Evolutionary conservation across 1,140 invertebrate genomes (phyloP).

Genomic region (Tachypleus tridentatus): DNA sequence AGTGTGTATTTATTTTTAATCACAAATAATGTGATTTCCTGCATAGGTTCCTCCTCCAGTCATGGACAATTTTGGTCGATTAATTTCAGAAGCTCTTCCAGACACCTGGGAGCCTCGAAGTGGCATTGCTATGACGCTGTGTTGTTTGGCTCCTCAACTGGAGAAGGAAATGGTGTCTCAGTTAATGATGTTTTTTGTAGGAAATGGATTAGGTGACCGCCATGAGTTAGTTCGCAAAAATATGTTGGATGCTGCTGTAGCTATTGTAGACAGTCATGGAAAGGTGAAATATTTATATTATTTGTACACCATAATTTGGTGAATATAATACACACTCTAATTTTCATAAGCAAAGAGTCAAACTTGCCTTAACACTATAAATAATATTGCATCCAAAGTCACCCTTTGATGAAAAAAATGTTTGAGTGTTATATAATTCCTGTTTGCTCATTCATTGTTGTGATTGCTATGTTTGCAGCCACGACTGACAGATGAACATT

Average conservation of each 20-base stretch:
- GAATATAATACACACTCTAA: no score
- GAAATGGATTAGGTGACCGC: constrained; percentile 72
- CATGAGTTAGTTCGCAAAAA: constrained; percentile 64
- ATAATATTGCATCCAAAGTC: no score
- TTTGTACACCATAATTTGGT: no score
- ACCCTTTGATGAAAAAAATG: no score
- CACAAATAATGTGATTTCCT: no score
- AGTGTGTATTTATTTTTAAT: no score
- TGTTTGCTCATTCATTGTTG: no score
- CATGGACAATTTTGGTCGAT: constrained; percentile 81
- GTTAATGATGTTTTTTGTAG: constrained; percentile 67
- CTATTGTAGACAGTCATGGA: constrained; percentile 79
- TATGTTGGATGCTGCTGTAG: constrained; percentile 88
- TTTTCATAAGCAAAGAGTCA: no score
- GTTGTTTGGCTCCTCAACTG: constrained; percentile 56
- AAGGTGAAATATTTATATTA: constrained; percentile 12
- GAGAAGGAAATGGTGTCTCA: constrained; percentile 50
- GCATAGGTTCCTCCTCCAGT: constrained; percentile 53
- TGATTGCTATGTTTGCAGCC: no score
- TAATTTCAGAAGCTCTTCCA: constrained; percentile 54
- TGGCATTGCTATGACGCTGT: constrained; percentile 71
- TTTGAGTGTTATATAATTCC: no score
- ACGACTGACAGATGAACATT: no score
- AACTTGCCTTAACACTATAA: no score
- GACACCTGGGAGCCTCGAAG: constrained; percentile 78